A percentile compares a stretch with the other conserved stretches of the same genome.
phyloP scores from a whole-genome alignment of 92 coral and sea anemone species.

The Nematostella vectensis region DNA sequence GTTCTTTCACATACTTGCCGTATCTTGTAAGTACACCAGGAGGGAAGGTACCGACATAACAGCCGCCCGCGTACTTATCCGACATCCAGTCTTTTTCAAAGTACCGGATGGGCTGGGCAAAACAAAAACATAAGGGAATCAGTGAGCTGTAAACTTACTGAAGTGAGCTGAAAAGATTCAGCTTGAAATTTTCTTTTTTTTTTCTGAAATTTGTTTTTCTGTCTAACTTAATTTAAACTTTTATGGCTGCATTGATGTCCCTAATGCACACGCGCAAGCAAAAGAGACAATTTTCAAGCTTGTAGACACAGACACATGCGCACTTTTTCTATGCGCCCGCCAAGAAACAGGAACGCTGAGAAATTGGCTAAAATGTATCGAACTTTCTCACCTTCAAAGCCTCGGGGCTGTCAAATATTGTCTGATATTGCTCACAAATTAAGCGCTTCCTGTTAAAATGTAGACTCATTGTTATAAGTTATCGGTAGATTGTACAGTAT shows the following conservation, averaged over 20 bases:
- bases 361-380: too few species aligned
- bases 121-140: background rate
- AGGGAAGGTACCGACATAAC: conserved; percentile 66
- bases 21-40: conserved; percentile 59
- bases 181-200: too few species aligned
- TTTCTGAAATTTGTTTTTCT: conserved; percentile 5
- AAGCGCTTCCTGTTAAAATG: conserved; percentile 52
- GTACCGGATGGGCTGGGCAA: conserved; percentile 38
- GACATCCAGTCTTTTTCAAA: conserved; percentile 80
- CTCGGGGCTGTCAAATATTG: conserved; percentile 39
- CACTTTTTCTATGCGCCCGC: too few species aligned
- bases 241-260: too few species aligned
- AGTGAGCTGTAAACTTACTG: background rate
- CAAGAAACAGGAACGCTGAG: too few species aligned
- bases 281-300: too few species aligned
- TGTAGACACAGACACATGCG: too few species aligned
- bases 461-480: too few species aligned
- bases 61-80: conserved; percentile 77
- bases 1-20: conserved; percentile 74
- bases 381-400: conserved; percentile 53
- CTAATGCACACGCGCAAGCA: too few species aligned
- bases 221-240: too few species aligned
- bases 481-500: too few species aligned
- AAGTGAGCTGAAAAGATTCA: background rate
- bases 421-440: conserved; percentile 61